Evolutionary conservation across 2,888 invertebrate species (phyloP).

Genomic region (Tyria jacobaeae): DNA sequence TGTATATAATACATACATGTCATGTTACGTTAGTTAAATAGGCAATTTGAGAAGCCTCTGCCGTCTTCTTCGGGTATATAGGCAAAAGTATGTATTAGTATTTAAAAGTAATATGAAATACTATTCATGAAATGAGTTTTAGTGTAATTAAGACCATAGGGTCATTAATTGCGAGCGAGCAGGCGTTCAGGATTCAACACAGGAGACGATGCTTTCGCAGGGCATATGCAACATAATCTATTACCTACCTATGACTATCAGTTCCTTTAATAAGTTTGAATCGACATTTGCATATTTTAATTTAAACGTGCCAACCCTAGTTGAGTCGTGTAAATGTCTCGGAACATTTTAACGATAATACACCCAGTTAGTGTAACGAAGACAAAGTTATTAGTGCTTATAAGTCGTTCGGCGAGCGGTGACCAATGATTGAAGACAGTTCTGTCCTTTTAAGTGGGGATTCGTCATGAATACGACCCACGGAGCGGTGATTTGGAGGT

Average conservation of each 20-base stretch:
- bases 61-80: too few species aligned
- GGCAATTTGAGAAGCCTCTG: too few species aligned
- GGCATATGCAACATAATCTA: not conserved
- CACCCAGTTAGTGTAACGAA: slow-evolving; percentile 38
- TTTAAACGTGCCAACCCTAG: slow-evolving; percentile 18
- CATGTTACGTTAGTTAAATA: too few species aligned
- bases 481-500: not conserved
- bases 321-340: slow-evolving; percentile 14
- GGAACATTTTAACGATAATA: slow-evolving; percentile 38
- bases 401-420: slow-evolving; percentile 27
- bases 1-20: too few species aligned
- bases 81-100: too few species aligned
- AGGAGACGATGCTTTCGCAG: too few species aligned
- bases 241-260: too few species aligned
- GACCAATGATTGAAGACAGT: slow-evolving; percentile 17
- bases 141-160: too few species aligned
- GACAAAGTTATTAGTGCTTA: slow-evolving; percentile 37
- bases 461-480: not conserved
- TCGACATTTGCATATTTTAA: not conserved
- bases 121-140: too few species aligned
- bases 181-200: too few species aligned
- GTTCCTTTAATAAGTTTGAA: not conserved
- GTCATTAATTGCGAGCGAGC: too few species aligned
- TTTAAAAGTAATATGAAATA: too few species aligned
- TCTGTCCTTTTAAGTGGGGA: not conserved